Conservation (phyloP, 2,113 vertebrate genomes). For the Chrysochloris asiatica region DNA sequence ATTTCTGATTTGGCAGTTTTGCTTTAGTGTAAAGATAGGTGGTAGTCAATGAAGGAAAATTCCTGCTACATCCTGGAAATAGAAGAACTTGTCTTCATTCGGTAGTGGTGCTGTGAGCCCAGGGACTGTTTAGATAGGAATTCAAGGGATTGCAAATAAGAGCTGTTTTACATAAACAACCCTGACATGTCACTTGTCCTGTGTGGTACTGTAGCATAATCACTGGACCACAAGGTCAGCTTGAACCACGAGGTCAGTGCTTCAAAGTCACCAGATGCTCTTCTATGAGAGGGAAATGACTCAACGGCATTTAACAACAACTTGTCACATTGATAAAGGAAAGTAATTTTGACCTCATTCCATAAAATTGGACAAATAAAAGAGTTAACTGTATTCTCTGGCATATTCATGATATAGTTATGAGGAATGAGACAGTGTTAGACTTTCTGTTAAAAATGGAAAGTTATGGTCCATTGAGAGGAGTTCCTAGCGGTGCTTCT, state of each 20-base stretch:
- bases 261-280: too few relatives aligned
- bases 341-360: constrained; percentile 33
- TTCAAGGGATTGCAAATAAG: constrained; percentile 40
- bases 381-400: neutral
- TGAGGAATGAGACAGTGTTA: neutral
- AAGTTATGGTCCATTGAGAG: constrained; percentile 6
- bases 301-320: too few relatives aligned
- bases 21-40: constrained; percentile 51
- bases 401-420: constrained; percentile 17
- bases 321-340: constrained; percentile 33
- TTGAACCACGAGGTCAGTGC: too few relatives aligned
- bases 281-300: too few relatives aligned
- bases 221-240: too few relatives aligned
- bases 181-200: too few relatives aligned
- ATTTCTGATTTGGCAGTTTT: constrained; percentile 51
- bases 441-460: constrained; percentile 38
- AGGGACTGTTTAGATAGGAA: neutral
- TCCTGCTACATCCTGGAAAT: constrained; percentile 9
- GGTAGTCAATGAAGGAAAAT: constrained; percentile 45
- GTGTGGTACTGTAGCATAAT: too few relatives aligned
- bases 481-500: neutral
- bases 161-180: constrained; percentile 5
- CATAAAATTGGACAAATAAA: constrained; percentile 46
- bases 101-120: neutral
- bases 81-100: constrained; percentile 10